A percentile compares a stretch with the other conserved stretches of the same genome.
Evolutionary conservation across 2,888 invertebrate genomes (phyloP).

Genomic region (Xestia c-nigrum): DNA sequence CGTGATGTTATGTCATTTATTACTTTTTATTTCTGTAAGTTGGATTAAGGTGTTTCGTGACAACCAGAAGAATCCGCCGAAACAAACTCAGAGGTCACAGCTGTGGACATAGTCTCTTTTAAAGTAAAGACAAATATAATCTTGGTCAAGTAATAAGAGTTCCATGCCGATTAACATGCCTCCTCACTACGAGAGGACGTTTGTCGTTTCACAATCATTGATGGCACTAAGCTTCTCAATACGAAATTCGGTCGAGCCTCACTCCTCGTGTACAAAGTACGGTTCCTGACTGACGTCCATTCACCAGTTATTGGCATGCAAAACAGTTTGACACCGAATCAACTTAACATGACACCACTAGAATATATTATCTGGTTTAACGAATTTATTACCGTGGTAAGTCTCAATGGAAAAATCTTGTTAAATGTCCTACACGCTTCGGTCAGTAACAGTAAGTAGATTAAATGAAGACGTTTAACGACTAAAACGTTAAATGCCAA

Average conservation of each 20-base stretch:
- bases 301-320: constrained; percentile 68
- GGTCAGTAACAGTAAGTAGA: background rate
- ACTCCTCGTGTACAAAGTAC: constrained; percentile 56
- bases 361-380: constrained; percentile 59
- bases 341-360: constrained; percentile 64
- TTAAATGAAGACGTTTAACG: background rate
- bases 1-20: background rate
- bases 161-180: background rate
- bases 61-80: background rate
- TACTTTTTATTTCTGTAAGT: background rate
- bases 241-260: constrained; percentile 68
- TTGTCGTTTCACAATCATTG: constrained; percentile 55
- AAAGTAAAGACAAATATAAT: background rate
- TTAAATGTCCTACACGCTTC: background rate
- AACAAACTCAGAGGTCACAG: background rate
- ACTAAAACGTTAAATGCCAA: background rate
- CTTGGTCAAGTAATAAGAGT: background rate
- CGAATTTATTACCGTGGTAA: constrained; percentile 24
- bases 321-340: constrained; percentile 68
- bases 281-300: constrained; percentile 51
- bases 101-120: background rate
- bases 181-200: constrained; percentile 13
- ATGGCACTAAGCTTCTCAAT: constrained; percentile 58
- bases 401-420: constrained; percentile 1
- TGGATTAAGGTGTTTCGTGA: background rate